Conservation (phyloP, 2,113 vertebrate species). For the Gopherus evgoodei region DNA sequence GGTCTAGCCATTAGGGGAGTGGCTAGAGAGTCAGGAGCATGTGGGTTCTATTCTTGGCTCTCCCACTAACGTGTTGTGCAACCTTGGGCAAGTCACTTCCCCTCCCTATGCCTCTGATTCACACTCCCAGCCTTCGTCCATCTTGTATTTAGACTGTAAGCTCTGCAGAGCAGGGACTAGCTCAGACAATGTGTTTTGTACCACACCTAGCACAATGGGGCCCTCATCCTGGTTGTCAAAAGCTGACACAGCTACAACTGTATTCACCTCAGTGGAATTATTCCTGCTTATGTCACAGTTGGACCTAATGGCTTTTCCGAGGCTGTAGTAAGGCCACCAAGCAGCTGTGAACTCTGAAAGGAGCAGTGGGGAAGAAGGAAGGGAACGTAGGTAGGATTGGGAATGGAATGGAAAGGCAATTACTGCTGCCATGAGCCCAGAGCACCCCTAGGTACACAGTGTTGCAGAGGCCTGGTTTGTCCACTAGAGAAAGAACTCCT, state of each 20-base stretch:
- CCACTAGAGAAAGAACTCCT: background rate
- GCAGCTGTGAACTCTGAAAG: background rate
- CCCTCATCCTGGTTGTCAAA: background rate
- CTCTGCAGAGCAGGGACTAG: background rate
- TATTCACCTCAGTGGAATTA: background rate
- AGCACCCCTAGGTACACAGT: background rate
- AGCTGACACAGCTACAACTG: background rate
- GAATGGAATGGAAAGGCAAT: background rate
- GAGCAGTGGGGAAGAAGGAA: background rate
- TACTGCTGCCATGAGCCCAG: background rate
- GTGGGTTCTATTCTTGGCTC: background rate
- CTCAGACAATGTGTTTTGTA: background rate
- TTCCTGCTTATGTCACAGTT: background rate
- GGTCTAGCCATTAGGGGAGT: background rate
- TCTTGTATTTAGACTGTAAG: background rate
- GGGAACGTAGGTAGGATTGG: background rate
- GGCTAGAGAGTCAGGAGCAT: background rate
- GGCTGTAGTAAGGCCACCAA: background rate
- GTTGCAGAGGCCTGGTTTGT: background rate
- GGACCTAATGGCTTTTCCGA: background rate
- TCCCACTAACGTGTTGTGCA: rapidly evolving
- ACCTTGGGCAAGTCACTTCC: background rate
- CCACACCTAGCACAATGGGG: background rate
- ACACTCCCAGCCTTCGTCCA: background rate
- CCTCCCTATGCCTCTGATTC: background rate